Evolutionary conservation across 2,888 invertebrate genomes (phyloP), one percentile per base, ranked within the genome.

Genomic region (Trichogramma evanescens): DNA sequence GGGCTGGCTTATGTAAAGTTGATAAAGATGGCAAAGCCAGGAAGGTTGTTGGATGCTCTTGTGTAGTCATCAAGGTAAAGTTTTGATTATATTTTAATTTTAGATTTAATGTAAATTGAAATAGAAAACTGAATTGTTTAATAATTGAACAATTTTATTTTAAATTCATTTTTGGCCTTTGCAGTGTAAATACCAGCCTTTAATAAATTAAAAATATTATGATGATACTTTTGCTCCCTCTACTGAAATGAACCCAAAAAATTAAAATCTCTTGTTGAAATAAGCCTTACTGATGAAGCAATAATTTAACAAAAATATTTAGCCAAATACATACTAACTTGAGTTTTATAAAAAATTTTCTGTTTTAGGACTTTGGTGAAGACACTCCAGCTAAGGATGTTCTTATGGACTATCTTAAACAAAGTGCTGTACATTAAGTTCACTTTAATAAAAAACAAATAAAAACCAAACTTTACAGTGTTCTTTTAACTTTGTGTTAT

Each of bases 1-100:
- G 98, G 97, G 93, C 96, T 53, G 99, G 99, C 68, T 87, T 99
- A 63, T 99, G 99, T 83, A 99, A 99, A 83, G 95, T 98, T 75
- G 99, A 99, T 83, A 95, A 93, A 77, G 95, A 97, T 71, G 99
- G 99, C 74, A 98, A 98, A 79, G 95, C 99, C 65, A 87, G 99
- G 71, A 99, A 99, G 83, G 94, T 98, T 67, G 96, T 97, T 70
- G 95, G 96, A 58, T 97, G 97, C 83, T 96, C 96, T 4, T 95
- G 95, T 77, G 96, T 97, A 65, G 98, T 98, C 65, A 93, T 98
- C 79, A 93, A 90, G 85, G 90, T 90, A 74, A 80, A 44, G 13
- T 13, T 26, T 6, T 43, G 26, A 46, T 6, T 38, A 45, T 39
- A 44, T 51, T 56, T 42, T 26, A 10, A 56, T n/a, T 45, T 53